Evolutionary conservation across 2,113 vertebrate genomes (phyloP).

Genomic region (Chionodraco myersi): DNA sequence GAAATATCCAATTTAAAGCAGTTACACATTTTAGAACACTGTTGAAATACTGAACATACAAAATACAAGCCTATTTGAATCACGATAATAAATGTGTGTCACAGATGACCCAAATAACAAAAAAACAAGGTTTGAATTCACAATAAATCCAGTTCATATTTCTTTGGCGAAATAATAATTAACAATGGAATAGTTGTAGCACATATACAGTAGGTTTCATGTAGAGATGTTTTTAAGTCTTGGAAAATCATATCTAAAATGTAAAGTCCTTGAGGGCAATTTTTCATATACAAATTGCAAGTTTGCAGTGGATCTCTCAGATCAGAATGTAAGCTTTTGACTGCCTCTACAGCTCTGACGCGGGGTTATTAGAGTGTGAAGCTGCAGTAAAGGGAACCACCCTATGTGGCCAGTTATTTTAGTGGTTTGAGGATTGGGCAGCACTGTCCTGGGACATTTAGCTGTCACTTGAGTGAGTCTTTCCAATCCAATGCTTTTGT

Average conservation of each 20-base stretch:
- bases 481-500: not conserved
- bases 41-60: not conserved
- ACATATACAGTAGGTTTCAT: not conserved
- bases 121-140: not conserved
- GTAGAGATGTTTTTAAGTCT: not conserved
- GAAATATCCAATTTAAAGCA: not conserved
- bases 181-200: constrained; percentile 1
- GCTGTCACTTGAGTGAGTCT: not conserved
- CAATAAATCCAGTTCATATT: not conserved
- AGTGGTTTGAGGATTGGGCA: not conserved
- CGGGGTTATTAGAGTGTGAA: not conserved
- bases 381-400: not conserved
- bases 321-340: not conserved
- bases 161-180: not conserved
- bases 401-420: not conserved
- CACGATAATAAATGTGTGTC: not conserved
- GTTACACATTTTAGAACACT: not conserved
- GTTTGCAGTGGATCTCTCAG: not conserved
- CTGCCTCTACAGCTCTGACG: not conserved
- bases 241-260: not conserved
- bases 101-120: not conserved
- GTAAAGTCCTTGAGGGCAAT: not conserved
- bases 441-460: not conserved
- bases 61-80: not conserved
- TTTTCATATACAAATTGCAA: not conserved